Percentiles rank a stretch among this genome's conserved stretches.
Evolutionary conservation across 2,888 invertebrate species (phyloP).

Genomic region (Carabus problematicus): DNA sequence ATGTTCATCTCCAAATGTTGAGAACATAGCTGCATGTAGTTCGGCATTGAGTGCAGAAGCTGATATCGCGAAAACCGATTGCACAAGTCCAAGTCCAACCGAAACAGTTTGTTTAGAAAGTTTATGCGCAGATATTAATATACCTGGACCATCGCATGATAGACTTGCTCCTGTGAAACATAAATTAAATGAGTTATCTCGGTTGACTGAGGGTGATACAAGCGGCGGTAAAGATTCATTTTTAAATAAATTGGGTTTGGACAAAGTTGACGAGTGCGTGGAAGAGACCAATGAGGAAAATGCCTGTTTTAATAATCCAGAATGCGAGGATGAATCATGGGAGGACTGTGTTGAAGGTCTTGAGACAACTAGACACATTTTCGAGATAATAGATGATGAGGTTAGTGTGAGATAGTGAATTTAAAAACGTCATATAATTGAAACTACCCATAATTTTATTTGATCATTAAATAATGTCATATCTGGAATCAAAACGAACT

Average conservation of each 20-base stretch:
- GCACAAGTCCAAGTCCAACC: slow-evolving; percentile 58
- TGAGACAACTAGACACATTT: not conserved
- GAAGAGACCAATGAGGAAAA: slow-evolving; percentile 53
- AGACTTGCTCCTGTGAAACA: slow-evolving; percentile 48
- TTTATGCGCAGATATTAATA: slow-evolving; percentile 51
- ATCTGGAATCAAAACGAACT: too few relatives aligned
- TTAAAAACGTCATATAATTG: not conserved
- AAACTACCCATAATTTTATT: slow-evolving; percentile 19
- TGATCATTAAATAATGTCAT: too few relatives aligned
- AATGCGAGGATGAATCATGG: slow-evolving; percentile 42
- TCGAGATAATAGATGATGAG: slow-evolving; percentile 37
- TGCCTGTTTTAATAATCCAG: slow-evolving; percentile 46
- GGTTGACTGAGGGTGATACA: slow-evolving; percentile 24
- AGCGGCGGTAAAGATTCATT: slow-evolving; percentile 52
- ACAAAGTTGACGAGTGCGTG: slow-evolving; percentile 52
- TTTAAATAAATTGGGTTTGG: slow-evolving; percentile 54
- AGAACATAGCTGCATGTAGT: slow-evolving; percentile 50
- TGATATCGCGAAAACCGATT: slow-evolving; percentile 57
- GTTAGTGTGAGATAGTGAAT: slow-evolving; percentile 9
- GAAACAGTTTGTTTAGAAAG: slow-evolving; percentile 57
- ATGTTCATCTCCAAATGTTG: slow-evolving; percentile 55
- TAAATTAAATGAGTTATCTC: slow-evolving; percentile 45
- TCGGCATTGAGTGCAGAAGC: slow-evolving; percentile 51
- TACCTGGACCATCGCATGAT: slow-evolving; percentile 54
- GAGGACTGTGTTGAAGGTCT: slow-evolving; percentile 45